Evolutionary conservation across 1,140 invertebrate genomes (phyloP).

Genomic region (Drosophila quadrilineata): DNA sequence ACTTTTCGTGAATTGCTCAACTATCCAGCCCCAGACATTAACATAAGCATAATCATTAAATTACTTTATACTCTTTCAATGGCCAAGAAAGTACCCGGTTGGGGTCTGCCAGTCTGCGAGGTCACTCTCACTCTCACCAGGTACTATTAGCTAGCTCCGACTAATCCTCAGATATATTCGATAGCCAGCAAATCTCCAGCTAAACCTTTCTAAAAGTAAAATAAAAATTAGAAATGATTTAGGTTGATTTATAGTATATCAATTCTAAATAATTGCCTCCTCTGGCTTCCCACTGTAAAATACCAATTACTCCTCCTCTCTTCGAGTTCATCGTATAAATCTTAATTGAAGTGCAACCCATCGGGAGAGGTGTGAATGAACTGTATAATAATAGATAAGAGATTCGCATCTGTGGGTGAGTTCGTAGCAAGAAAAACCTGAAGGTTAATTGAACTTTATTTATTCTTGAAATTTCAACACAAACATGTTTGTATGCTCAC

Average conservation of each 20-base stretch:
- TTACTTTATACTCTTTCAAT: background rate
- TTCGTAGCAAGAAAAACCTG: too few species aligned
- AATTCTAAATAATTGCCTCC: slow-evolving; percentile 11
- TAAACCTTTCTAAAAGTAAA: slow-evolving; percentile 2
- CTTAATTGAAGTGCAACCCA: too few species aligned
- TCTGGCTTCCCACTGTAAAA: too few species aligned
- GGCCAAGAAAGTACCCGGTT: background rate
- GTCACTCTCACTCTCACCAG: slow-evolving; percentile 8
- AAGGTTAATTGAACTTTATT: too few species aligned
- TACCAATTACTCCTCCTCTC: too few species aligned
- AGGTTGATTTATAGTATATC: slow-evolving; percentile 12
- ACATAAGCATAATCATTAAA: slow-evolving; percentile 1
- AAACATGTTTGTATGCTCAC: too few species aligned
- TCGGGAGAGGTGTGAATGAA: too few species aligned
- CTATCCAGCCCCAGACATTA: background rate
- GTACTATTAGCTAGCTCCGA: background rate
- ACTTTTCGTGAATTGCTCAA: background rate
- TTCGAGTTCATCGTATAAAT: too few species aligned
- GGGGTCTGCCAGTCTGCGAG: background rate
- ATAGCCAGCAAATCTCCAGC: background rate
- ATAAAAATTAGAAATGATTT: too few species aligned
- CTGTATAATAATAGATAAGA: too few species aligned
- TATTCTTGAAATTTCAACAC: too few species aligned
- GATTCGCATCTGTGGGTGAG: too few species aligned
- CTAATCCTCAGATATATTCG: background rate